Evolutionary conservation across 2,888 invertebrate species (phyloP).

Genomic region (Antheraea yamamai): DNA sequence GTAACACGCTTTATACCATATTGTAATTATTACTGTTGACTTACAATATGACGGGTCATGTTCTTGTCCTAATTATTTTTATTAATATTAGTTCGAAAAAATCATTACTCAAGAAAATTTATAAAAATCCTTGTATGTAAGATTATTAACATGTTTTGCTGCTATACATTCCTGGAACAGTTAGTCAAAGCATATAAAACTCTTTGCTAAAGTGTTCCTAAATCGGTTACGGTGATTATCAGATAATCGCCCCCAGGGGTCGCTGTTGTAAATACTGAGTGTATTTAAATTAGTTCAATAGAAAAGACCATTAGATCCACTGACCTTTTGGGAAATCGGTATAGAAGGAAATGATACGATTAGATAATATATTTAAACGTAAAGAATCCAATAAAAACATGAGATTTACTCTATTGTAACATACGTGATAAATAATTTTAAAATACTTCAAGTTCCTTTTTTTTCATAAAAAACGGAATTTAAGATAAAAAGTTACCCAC

Average conservation of each 20-base stretch:
- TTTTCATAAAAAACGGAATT: not conserved
- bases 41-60: not conserved
- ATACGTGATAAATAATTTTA: not conserved
- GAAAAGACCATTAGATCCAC: not conserved
- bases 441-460: not conserved
- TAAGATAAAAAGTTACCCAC: not conserved
- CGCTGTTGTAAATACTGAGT: not conserved
- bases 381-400: not conserved
- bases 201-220: not conserved
- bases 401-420: not conserved
- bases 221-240: not conserved
- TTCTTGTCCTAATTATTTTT: not conserved
- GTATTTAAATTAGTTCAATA: too few species aligned
- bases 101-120: not conserved
- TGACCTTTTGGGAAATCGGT: not conserved
- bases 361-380: not conserved
- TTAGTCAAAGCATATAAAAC: not conserved
- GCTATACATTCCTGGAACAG: not conserved
- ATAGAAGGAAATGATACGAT: not conserved
- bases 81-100: not conserved
- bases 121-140: not conserved
- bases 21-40: not conserved
- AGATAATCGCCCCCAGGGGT: not conserved
- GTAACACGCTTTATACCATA: not conserved
- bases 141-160: not conserved